Evolutionary conservation across 1,140 invertebrate genomes (phyloP).

Genomic region (Brachionus sp.): DNA sequence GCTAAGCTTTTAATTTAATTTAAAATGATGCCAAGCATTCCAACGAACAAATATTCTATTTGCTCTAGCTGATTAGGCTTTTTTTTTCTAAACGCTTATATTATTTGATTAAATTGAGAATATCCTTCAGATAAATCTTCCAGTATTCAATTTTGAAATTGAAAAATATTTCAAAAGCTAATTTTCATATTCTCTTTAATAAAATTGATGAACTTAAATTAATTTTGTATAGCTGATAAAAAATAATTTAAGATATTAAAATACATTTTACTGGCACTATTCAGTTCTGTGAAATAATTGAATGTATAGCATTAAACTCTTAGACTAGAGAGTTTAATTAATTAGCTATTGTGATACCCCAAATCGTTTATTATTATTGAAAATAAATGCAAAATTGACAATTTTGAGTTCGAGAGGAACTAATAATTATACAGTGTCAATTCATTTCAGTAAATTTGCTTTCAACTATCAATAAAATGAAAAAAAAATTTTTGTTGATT

Average conservation of each 20-base stretch:
- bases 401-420: background rate
- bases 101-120: background rate
- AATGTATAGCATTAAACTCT: background rate
- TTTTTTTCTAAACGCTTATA: background rate
- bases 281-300: background rate
- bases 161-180: background rate
- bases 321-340: background rate
- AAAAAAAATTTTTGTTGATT: background rate
- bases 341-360: background rate
- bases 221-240: background rate
- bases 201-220: background rate
- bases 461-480: background rate
- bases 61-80: background rate
- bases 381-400: background rate
- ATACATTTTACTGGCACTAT: background rate
- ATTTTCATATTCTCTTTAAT: background rate
- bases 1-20: background rate
- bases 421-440: background rate
- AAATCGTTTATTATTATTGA: background rate
- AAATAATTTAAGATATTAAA: background rate
- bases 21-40: background rate
- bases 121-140: background rate
- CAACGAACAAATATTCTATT: background rate
- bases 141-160: background rate
- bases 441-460: background rate